These are phyloP conservation scores for Passer montanus DNA, from an alignment of 2,113 vertebrate genomes.

Conservation along the genomic window DNA sequence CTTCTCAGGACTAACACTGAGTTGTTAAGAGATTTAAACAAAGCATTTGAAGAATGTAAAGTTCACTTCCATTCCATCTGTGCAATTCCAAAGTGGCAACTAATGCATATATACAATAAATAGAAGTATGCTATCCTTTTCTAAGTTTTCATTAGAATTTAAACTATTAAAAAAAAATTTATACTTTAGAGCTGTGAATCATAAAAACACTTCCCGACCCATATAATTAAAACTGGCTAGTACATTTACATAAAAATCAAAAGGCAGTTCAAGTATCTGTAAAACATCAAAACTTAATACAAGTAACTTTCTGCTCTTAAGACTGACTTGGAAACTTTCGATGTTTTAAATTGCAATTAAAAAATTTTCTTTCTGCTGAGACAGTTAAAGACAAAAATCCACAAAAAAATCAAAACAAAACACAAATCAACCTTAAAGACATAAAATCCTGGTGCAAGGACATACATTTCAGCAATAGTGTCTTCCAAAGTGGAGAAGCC, in stretches of 20 bases:
- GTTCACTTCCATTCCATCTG: not conserved
- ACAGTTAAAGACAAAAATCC: not conserved
- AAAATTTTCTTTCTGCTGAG: not conserved
- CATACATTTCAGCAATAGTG: not conserved
- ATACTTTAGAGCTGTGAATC: not conserved
- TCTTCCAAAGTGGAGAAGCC: not conserved
- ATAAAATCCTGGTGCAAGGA: not conserved
- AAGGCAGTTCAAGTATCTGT: not conserved
- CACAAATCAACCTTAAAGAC: not conserved
- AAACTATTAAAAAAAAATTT: not conserved
- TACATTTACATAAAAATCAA: not conserved
- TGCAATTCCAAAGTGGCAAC: not conserved
- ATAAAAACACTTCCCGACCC: not conserved
- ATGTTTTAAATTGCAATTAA: not conserved
- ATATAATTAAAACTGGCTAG: not conserved
- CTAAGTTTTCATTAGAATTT: not conserved
- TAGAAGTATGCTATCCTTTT: not conserved
- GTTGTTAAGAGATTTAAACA: not conserved
- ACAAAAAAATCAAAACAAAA: not conserved
- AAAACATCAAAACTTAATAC: not conserved
- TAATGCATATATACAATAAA: not conserved
- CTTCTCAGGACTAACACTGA: not conserved
- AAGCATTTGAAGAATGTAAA: not conserved
- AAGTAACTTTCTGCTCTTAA: not conserved
- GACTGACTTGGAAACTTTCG: not conserved